Evolutionary conservation across 2,888 invertebrate genomes (phyloP).

Genomic region (Aproaerema taeniolella): DNA sequence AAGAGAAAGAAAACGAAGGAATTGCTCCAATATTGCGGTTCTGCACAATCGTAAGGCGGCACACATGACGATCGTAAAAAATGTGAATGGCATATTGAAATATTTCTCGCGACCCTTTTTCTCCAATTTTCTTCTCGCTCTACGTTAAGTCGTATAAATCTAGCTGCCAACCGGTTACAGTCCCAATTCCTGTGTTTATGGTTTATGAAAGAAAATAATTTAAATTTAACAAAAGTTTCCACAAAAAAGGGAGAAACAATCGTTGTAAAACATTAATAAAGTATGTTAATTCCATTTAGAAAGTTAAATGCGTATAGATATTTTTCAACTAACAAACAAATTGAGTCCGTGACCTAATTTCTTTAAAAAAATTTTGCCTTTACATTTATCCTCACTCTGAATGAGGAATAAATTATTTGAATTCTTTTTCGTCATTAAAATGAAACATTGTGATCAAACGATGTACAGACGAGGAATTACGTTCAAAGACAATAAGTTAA

Average conservation of each 20-base stretch:
- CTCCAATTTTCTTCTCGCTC: slow-evolving; percentile 56
- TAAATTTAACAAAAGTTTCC: too few relatives aligned
- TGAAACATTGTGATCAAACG: slow-evolving; percentile 29
- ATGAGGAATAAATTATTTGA: too few relatives aligned
- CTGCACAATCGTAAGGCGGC: slow-evolving; percentile 55
- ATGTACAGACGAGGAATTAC: slow-evolving; percentile 16
- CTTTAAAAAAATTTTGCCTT: too few relatives aligned
- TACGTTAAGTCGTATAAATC: slow-evolving; percentile 59
- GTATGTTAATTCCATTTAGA: slow-evolving; percentile 1
- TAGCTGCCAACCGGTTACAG: slow-evolving; percentile 43
- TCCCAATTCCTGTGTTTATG: slow-evolving; percentile 37
- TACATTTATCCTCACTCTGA: too few relatives aligned
- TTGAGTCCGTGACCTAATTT: too few relatives aligned
- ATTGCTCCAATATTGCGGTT: slow-evolving; percentile 58
- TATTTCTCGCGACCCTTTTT: slow-evolving; percentile 67
- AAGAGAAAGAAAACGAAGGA: slow-evolving; percentile 40
- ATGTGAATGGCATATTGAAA: slow-evolving; percentile 73
- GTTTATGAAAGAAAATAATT: too few relatives aligned
- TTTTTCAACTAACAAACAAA: slow-evolving; percentile 19
- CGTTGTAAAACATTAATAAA: too few relatives aligned
- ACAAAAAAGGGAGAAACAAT: too few relatives aligned
- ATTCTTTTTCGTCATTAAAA: slow-evolving; percentile 30
- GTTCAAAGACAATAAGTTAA: slow-evolving; percentile 24
- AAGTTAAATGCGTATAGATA: background rate
- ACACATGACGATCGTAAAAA: slow-evolving; percentile 69